Base-by-base conservation (phyloP, 2,113 vertebrate species). In the Casuarius casuarius region DNA sequence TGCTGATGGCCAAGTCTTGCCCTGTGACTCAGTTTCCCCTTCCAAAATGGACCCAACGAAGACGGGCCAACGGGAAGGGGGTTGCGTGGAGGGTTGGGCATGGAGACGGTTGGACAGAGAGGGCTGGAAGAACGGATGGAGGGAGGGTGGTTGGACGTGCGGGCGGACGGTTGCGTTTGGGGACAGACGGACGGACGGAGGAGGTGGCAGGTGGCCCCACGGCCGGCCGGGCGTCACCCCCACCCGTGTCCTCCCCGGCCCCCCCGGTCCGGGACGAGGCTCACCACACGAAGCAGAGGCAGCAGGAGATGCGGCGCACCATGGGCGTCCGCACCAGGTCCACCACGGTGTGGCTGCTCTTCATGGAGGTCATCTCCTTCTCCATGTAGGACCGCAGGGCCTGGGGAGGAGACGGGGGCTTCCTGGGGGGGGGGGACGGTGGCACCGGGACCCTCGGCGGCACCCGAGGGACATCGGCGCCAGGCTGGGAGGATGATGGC, bases 341-440 rank as follows among this genome's bases (percentile, higher is more conserved):
- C 0, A 97, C 46, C 2, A 94, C 90, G 0, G 98, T 98, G 66
- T 92, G 84, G 0, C 11, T 80, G 0, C 38, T 78, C 29, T 62
- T 94, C 0, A 85, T 80, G 0, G 97, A 97, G 7, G 95, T 58
- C 2, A 98, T 70, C 65, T 99, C 99, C 72, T 98, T 98, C 7
- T 97, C 92, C 98, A 99, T 99, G 94, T 98, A 97, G 51, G 98
- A 97, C 81, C 95, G 95, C 38, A 99, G 93, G 29, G 97, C 96
- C 99, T 99, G n/a, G 5, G 1, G 59, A 46, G 68, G 66, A 29
- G 7, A 1, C 29, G 20, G 25, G 12, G 2, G n/a, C 15, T 23
- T 7, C 58, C 21, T 56, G n/a, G 22, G 12, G 6, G 11, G 1
- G 21, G 33, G 16, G 12, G 1, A 11, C 12, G 49, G 49, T 10